Evolutionary conservation across 2,113 vertebrate genomes (phyloP).

Genomic region (Astur gentilis): DNA sequence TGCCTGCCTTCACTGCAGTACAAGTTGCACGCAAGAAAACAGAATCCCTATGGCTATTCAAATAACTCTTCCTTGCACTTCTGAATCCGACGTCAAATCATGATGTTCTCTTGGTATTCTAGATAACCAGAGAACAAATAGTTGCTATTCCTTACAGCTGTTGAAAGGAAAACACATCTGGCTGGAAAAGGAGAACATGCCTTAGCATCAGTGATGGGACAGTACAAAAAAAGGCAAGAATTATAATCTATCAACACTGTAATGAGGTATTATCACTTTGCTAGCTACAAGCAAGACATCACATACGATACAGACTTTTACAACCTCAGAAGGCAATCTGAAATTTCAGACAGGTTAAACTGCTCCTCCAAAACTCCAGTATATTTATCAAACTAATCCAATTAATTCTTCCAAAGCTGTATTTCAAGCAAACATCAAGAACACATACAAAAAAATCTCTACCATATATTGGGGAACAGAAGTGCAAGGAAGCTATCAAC

Average conservation of each 20-base stretch:
- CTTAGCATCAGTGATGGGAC: background rate
- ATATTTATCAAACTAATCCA: background rate
- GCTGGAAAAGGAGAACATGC: background rate
- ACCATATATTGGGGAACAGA: background rate
- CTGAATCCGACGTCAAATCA: background rate
- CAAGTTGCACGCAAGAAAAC: background rate
- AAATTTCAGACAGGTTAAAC: background rate
- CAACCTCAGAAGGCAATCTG: background rate
- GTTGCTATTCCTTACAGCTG: background rate
- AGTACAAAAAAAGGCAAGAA: background rate
- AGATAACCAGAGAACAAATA: background rate
- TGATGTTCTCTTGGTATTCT: background rate
- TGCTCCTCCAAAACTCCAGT: background rate
- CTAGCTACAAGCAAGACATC: background rate
- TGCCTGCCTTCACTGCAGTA: background rate
- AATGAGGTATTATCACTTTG: background rate
- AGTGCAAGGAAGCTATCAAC: background rate
- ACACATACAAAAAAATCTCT: background rate
- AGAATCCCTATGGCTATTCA: background rate
- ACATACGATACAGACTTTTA: background rate
- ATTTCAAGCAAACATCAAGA: background rate
- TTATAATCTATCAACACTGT: background rate
- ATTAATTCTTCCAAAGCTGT: background rate
- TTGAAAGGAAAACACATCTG: background rate
- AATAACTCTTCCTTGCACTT: background rate